Conservation (phyloP, 2,888 invertebrate genomes). For the Acrobeloides nanus region DNA sequence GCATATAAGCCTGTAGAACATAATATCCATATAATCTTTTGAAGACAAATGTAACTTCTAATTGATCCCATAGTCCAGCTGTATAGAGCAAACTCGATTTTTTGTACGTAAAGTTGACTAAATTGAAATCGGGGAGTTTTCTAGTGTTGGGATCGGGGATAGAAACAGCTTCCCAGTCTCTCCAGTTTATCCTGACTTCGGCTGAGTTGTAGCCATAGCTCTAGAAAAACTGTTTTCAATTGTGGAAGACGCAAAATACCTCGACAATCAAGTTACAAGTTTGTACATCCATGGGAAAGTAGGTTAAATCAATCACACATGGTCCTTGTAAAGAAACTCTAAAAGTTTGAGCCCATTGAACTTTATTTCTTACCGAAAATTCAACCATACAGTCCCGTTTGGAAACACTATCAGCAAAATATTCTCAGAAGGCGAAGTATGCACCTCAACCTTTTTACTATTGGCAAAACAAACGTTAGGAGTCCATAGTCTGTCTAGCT, state of each 20-base stretch:
- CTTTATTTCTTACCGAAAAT: too few relatives aligned
- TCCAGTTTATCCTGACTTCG: constrained; percentile 52
- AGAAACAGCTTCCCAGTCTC: constrained; percentile 50
- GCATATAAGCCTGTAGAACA: constrained; percentile 53
- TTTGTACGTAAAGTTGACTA: constrained; percentile 37
- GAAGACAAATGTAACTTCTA: constrained; percentile 50
- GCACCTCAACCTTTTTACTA: constrained; percentile 53
- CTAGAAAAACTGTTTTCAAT: constrained; percentile 22
- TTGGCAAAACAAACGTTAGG: constrained; percentile 53
- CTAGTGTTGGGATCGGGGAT: constrained; percentile 50
- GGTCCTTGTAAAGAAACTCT: constrained; percentile 40
- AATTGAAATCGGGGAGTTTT: constrained; percentile 51
- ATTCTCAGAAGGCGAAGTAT: constrained; percentile 50
- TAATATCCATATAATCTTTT: constrained; percentile 52
- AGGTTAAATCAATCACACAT: constrained; percentile 46
- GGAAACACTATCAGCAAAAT: constrained; percentile 51
- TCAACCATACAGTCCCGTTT: too few relatives aligned
- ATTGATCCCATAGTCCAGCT: constrained; percentile 53
- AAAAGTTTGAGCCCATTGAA: too few relatives aligned
- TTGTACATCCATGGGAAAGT: constrained; percentile 53
- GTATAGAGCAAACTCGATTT: constrained; percentile 49
- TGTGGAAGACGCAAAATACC: constrained; percentile 19
- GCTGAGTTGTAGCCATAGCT: constrained; percentile 53
- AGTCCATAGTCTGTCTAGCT: constrained; percentile 50
- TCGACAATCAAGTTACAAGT: constrained; percentile 51